phyloP scores from a whole-genome alignment of 37 sponge, comb jelly and placozoan genomes.

The Chondrosia reniformis region DNA sequence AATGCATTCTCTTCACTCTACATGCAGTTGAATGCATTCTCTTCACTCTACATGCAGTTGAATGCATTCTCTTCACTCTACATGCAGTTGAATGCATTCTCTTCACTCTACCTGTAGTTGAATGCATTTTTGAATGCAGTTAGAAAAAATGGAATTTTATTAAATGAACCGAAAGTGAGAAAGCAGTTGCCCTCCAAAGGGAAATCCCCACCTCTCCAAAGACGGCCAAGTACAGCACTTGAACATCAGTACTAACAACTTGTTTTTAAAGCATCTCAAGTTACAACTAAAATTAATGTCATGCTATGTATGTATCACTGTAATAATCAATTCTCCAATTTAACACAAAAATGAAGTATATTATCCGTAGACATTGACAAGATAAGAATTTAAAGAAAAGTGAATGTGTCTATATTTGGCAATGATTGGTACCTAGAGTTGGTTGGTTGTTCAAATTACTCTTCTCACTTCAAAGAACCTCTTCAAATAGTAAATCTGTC shows the following conservation, averaged over 20 bases:
- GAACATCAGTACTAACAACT: too few species aligned
- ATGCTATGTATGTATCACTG: too few species aligned
- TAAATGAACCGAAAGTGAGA: slow-evolving; percentile 67
- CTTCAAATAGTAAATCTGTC: slow-evolving; percentile 98
- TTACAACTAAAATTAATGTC: too few species aligned
- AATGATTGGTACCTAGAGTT: slow-evolving; percentile 6
- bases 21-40: too few species aligned
- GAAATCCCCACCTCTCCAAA: too few species aligned
- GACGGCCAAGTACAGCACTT: too few species aligned
- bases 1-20: too few species aligned
- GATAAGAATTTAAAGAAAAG: not conserved
- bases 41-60: slow-evolving; percentile 1
- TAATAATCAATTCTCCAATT: too few species aligned
- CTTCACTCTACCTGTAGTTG: slow-evolving; percentile 11
- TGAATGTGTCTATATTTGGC: not conserved
- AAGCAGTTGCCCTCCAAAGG: slow-evolving; percentile 28
- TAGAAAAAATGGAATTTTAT: slow-evolving; percentile 27
- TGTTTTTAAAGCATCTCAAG: too few species aligned
- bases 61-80: not conserved
- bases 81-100: not conserved
- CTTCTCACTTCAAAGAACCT: slow-evolving; percentile 98
- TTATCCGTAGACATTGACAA: too few species aligned
- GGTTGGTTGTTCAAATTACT: slow-evolving; percentile 62
- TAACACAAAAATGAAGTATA: too few species aligned
- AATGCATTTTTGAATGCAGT: slow-evolving; percentile 54